Base-by-base conservation (phyloP, 2,888 invertebrate genomes). In the Aelia acuminata region DNA sequence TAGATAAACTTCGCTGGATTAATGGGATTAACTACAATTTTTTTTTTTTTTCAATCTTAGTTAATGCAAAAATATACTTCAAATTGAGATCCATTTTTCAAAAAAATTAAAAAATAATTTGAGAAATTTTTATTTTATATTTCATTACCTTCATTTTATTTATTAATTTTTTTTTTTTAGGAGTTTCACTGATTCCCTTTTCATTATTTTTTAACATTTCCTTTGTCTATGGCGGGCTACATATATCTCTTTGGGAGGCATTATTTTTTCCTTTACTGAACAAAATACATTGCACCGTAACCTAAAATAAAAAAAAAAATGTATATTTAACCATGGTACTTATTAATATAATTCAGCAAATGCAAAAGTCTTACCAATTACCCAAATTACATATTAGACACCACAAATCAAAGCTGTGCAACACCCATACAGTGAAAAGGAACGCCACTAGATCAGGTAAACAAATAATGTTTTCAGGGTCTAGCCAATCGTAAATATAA, bases 401-500 rank as follows among this genome's bases (percentile, higher is more conserved):
- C 85, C 49, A 85, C 49, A 85, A 50, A 35, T 53, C 49, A 35
- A 85, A 85, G 35, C 48, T 47, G 85, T 85, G 50, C 20, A 85
- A 26, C 20, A 85, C 85, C 53, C 87, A 87, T 50, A 87, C 0
- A 47, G 50, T 57, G 39, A 87, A 87, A 63, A 87, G 48, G n/a
- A 87, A 47, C 18, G 63, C 53, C 53, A 87, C 57, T n/a, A 87
- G 35, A 87, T 70, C 87, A 31, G 87, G 70, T 39, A 87, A 63
- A 47, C 87, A 87, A 15, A 87, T 70, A 75, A 75, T 57, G 31
- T 87, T 63, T 31, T 87, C 87, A 31, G 87, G 87, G 53, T 87
- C 87, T 22, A 87, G 31, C 47, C 49, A 87, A 43, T 87, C 75
- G 48, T 87, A 87, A 15, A 87, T 39, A 49, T 87, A 87, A 87